Conservation (phyloP, 2,113 vertebrate species). For the Sylvicapra grimmia region DNA sequence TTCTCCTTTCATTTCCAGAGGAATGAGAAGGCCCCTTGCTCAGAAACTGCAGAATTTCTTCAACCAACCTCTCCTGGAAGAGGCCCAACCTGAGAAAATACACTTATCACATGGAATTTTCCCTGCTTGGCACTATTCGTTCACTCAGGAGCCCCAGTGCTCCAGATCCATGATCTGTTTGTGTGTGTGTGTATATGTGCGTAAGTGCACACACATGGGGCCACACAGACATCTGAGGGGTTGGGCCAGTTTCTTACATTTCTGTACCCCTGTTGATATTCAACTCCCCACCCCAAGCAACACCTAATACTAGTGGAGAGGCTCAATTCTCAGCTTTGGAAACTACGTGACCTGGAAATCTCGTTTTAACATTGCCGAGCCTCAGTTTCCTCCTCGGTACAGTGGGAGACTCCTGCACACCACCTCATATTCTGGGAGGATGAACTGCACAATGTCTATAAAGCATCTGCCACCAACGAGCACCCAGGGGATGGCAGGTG, state of each 20-base stretch:
- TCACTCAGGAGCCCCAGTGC: background rate
- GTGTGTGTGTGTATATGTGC: rapidly evolving
- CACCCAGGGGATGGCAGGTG: background rate
- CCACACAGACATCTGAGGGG: background rate
- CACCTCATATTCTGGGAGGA: background rate
- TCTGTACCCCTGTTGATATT: background rate
- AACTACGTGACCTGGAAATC: background rate
- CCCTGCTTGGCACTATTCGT: background rate
- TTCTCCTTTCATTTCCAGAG: background rate
- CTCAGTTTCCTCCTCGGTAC: background rate
- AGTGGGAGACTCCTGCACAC: background rate
- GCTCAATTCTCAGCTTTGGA: background rate
- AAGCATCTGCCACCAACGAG: rapidly evolving
- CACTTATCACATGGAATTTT: rapidly evolving
- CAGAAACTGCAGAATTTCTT: background rate
- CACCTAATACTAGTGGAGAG: background rate
- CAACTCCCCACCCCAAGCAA: rapidly evolving
- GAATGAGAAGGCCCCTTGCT: background rate
- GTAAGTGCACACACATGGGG: background rate
- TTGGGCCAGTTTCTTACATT: background rate
- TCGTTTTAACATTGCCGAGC: background rate
- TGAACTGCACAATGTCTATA: background rate
- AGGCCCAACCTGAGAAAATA: background rate
- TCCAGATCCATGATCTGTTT: rapidly evolving
- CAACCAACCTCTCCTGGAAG: background rate